A percentile compares a stretch with the other conserved stretches of the same genome.
Conservation (phyloP, 2,888 invertebrate genomes). For the Endotricha flammealis region DNA sequence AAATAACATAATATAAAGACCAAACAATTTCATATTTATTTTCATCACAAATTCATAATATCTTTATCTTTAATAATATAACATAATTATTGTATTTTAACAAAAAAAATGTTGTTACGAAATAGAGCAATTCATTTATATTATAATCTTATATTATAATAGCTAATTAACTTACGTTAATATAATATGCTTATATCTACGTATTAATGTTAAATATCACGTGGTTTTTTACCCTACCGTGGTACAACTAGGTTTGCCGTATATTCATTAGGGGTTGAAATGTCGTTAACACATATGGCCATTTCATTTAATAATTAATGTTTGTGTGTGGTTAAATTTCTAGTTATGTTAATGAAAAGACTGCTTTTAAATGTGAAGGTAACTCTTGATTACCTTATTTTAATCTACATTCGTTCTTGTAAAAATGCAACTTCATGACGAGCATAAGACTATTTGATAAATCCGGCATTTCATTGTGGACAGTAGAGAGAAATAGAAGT, state of each 20-base stretch:
- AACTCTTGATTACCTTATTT: no score
- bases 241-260: constrained; percentile 22
- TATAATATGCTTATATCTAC: constrained; percentile 47
- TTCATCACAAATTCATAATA: constrained; percentile 63
- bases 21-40: constrained; percentile 64
- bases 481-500: no score
- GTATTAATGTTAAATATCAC: constrained; percentile 67
- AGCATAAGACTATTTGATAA: no score
- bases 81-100: constrained; percentile 40
- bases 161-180: constrained; percentile 50
- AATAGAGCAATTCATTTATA: constrained; percentile 38
- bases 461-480: no score
- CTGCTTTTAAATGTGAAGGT: no score
- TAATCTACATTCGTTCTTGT: no score
- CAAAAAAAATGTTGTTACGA: constrained; percentile 40
- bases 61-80: constrained; percentile 48
- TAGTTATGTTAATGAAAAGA: no score
- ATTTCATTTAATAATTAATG: no score
- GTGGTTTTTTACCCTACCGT: constrained; percentile 59
- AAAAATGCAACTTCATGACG: no score
- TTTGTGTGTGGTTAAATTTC: no score
- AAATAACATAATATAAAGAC: constrained; percentile 28
- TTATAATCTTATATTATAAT: constrained; percentile 45
- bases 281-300: no score
- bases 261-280: neutral